Evolutionary conservation across 2,113 vertebrate species (phyloP).

Genomic region (Clarias gariepinus): DNA sequence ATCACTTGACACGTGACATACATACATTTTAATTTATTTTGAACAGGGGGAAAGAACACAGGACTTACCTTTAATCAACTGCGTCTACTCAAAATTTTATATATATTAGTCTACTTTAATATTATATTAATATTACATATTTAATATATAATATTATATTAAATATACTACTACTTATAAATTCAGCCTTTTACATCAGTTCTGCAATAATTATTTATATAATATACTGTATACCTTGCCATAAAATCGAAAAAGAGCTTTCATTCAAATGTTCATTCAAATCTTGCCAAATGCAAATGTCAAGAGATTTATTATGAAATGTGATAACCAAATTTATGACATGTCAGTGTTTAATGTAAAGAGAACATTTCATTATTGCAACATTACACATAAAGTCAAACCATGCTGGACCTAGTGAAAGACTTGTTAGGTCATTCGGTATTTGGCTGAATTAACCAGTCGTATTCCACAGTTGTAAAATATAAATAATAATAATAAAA

Average conservation of each 20-base stretch:
- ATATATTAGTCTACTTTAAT: no score
- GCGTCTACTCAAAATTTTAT: neutral
- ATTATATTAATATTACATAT: no score
- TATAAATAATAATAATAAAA: neutral
- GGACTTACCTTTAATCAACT: neutral
- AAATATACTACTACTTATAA: no score
- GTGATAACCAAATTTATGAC: neutral
- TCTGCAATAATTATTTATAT: neutral
- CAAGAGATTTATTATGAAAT: neutral
- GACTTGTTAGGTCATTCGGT: slow-evolving; percentile 1
- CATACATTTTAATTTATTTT: neutral
- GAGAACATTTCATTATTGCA: neutral
- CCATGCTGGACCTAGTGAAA: slow-evolving; percentile 3
- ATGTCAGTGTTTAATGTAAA: neutral
- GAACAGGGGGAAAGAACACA: no score
- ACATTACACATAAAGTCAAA: neutral
- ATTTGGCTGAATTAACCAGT: slow-evolving; percentile 22
- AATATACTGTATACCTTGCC: neutral
- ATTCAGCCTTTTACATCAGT: neutral
- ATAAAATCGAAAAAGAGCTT: neutral
- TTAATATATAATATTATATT: no score
- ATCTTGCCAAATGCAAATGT: neutral
- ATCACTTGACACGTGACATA: neutral
- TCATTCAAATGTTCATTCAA: neutral
- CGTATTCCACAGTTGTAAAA: neutral